Evolutionary conservation across 2,888 invertebrate species (phyloP), one percentile per base, ranked within the genome.

Genomic region (Hirtodrosophila trivittata): DNA sequence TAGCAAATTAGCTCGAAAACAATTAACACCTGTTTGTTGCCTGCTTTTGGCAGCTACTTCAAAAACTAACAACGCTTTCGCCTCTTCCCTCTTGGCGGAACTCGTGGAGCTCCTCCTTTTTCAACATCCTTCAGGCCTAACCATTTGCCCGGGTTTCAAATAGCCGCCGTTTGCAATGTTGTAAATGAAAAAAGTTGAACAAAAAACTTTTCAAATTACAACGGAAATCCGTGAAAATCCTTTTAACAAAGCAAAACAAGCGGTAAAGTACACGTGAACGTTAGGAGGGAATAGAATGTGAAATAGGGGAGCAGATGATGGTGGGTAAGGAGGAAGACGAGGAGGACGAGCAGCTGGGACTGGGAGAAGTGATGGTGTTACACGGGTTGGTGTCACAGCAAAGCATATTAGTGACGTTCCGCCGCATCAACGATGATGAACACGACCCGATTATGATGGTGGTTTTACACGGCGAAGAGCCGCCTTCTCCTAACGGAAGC

Each of bases 191-290:
- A 82, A 82, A 87, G 86, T 82, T 82, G 80, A 46, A 52, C 43
- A 86, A 85, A 83, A 82, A 83, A 83, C 77, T 83, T 83, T 83
- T 83, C 87, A 86, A 83, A 87, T 83, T 83, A 83, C 87, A 87
- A 86, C 85, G 82, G 85, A 87, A 86, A 83, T 87, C 87, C 87
- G 85, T 87, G 87, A 83, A 87, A 83, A 87, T 83, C 82, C 82
- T 86, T 83, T 87, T 86, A 81, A 81, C 80, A 87, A 83, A 83
- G 71, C 82, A 84, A 84, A 86, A 65, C 84, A 68, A 67, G 60
- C 43, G 58, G 50, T 41, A 35, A 41, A 35, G 25, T 35, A 42
- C 13, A 14, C n/a, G 25, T 42, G 13, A 38, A 35, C n/a, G 5
- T 10, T 1, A 7, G 10, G 30, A 5, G 14, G 18, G 5, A 7